Evolutionary conservation across 2,797 vertebrate genomes (phyloP), one percentile per base, ranked within the genome.

Genomic region (Geotrypetes seraphini): DNA sequence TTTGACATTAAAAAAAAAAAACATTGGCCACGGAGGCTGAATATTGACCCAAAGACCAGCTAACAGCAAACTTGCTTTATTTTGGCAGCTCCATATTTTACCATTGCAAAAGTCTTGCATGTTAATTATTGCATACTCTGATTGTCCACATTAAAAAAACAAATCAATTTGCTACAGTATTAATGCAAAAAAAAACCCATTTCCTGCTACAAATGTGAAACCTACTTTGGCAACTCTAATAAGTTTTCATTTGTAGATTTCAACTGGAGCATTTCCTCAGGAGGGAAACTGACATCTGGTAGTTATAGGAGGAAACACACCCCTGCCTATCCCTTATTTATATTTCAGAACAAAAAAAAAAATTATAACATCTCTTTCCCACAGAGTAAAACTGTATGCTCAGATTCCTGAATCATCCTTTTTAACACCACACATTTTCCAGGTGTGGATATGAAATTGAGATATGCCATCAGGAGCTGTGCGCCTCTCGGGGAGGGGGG

Each of bases 171-270:
- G 34, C 38, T 1, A 3, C 1, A 7, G 0, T 0, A 12, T 29
- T 7, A 8, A 22, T 33, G 31, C 14, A 22, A 47, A 4, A 28
- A 32, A 4, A 28, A 32, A 43, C 26, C 10, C 40, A 31, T 45
- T 31, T 52, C 33, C 33, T 12, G 29, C 30, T 57, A 45, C 34
- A 46, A 49, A 33, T 19, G 18, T 33, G 45, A 51, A 25, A 38
- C 57, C 28, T 37, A 36, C 5, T 31, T 28, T 46, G 45, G 41
- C 42, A 62, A 43, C 5, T 15, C 16, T 9, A 36, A 16, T 31
- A 12, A 37, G 42, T 7, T 14, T 28, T 19, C 43, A 29, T 37
- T 44, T 10, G 3, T 54, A 22, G 9, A 48, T 47, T 64, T 45
- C 33, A 60, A 46, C 31, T 0, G 7, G 6, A 60, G 34, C 17